phyloP scores from a whole-genome alignment of 2,888 invertebrate genomes.

The Lepetodrilus schrolli region DNA sequence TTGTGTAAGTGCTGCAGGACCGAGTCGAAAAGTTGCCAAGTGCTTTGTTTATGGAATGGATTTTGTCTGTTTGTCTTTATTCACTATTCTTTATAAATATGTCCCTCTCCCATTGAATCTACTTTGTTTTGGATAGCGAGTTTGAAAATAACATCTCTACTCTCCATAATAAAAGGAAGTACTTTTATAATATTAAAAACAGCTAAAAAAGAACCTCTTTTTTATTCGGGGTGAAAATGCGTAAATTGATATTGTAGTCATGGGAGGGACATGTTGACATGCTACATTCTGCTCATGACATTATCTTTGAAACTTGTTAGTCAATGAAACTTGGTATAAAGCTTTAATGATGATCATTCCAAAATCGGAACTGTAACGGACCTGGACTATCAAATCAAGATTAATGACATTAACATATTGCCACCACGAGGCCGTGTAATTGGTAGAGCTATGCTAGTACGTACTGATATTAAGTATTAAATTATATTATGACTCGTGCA shows the following conservation, averaged over 20 bases:
- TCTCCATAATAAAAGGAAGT: too few species aligned
- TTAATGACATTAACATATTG: too few species aligned
- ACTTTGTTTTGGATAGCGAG: neutral
- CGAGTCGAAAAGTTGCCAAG: neutral
- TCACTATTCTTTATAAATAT: neutral
- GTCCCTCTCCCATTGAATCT: neutral
- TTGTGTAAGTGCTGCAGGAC: neutral
- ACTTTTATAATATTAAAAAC: too few species aligned
- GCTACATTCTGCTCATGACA: neutral
- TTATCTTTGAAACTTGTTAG: neutral
- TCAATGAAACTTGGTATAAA: conserved; percentile 5
- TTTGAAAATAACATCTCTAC: too few species aligned
- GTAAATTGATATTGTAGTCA: neutral
- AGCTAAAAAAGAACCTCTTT: too few species aligned
- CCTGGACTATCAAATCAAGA: neutral
- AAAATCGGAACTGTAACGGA: neutral
- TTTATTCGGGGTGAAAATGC: neutral
- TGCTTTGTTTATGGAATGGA: neutral
- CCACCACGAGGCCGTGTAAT: too few species aligned
- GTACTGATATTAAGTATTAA: too few species aligned
- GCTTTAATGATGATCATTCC: conserved; percentile 21
- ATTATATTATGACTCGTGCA: too few species aligned
- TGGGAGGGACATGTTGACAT: too few species aligned
- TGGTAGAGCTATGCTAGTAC: too few species aligned
- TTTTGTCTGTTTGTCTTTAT: neutral